Evolutionary conservation across 2,888 invertebrate genomes (phyloP).

Genomic region (Erebia palarica): DNA sequence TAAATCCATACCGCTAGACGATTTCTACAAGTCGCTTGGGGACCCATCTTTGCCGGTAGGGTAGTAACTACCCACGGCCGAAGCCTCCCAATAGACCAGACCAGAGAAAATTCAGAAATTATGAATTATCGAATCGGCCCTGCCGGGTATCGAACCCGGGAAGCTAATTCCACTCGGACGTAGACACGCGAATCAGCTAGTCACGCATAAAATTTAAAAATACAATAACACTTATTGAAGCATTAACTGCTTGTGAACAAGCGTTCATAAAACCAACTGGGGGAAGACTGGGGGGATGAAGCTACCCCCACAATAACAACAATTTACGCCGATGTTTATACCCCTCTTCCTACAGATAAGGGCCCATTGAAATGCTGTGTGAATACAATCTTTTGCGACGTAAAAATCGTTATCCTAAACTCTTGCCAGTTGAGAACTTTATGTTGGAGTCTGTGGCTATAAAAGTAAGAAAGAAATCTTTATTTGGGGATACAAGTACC

Average conservation of each 20-base stretch:
- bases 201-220: conserved; percentile 23
- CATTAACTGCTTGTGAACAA: conserved; percentile 24
- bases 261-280: conserved; percentile 14
- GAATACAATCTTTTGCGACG: conserved; percentile 48
- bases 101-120: no score
- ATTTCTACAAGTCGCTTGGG: no score
- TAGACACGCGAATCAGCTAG: not conserved
- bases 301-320: conserved; percentile 65
- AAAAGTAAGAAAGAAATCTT: not conserved
- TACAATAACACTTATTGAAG: conserved; percentile 19
- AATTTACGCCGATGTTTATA: conserved; percentile 74
- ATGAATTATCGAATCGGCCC: no score
- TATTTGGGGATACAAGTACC: no score
- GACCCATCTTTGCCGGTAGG: no score
- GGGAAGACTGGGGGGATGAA: conserved; percentile 9
- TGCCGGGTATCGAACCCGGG: no score
- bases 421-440: conserved; percentile 8
- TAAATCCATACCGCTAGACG: no score
- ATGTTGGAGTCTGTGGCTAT: not conserved
- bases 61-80: no score
- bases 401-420: conserved; percentile 22
- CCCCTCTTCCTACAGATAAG: conserved; percentile 66
- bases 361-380: conserved; percentile 69
- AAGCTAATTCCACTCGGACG: no score
- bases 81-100: no score